A percentile compares a stretch with the other conserved stretches of the same genome.
Evolutionary conservation across 2,113 vertebrate genomes (phyloP).

Genomic region (Clarias macrocephalus): DNA sequence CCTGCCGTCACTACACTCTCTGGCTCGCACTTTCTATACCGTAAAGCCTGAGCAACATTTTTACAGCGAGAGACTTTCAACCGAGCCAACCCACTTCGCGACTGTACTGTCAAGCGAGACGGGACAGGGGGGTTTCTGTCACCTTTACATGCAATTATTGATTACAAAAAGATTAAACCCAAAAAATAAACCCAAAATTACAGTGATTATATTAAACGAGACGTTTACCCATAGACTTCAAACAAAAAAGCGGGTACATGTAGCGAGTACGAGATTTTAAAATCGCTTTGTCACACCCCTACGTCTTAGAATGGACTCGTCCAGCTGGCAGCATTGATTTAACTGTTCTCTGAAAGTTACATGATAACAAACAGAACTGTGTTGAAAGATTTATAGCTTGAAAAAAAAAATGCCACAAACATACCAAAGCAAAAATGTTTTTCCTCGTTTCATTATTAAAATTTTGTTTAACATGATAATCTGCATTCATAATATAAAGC

Average conservation of each 20-base stretch:
- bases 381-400: not conserved
- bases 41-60: constrained; percentile 52
- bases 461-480: too few relatives aligned
- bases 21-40: not conserved
- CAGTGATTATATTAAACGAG: rapidly evolving
- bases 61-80: constrained; percentile 52
- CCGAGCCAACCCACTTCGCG: constrained; percentile 54
- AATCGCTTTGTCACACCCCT: not conserved
- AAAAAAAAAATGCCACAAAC: not conserved
- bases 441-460: not conserved
- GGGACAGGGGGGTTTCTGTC: not conserved
- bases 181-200: not conserved
- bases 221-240: not conserved
- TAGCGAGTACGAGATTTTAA: not conserved
- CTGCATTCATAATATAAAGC: not conserved
- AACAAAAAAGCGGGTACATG: not conserved
- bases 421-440: not conserved
- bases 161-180: not conserved
- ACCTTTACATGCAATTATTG: not conserved
- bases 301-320: constrained; percentile 42
- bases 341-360: constrained; percentile 58
- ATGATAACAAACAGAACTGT: constrained; percentile 41
- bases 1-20: not conserved
- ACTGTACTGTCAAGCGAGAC: constrained; percentile 43
- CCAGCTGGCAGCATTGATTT: constrained; percentile 58